Evolutionary conservation across 2,797 vertebrate genomes (phyloP).

Genomic region (Adrianichthys oophorus): DNA sequence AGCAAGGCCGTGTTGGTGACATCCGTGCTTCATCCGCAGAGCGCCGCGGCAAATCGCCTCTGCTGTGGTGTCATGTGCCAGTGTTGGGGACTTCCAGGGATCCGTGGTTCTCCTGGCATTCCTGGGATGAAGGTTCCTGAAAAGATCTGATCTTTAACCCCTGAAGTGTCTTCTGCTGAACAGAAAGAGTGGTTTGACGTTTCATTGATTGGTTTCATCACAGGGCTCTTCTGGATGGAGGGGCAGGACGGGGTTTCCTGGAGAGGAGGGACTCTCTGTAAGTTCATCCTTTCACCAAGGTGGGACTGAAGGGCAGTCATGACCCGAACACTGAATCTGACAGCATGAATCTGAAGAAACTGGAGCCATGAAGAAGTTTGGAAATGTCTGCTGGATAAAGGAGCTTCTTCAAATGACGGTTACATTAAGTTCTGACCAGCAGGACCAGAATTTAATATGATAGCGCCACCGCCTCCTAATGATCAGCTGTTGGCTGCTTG

Average conservation of each 20-base stretch:
- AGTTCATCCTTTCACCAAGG: slow-evolving; percentile 43
- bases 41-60: neutral
- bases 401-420: too few relatives aligned
- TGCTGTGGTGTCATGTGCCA: slow-evolving; percentile 19
- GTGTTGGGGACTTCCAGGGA: slow-evolving; percentile 11
- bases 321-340: too few relatives aligned
- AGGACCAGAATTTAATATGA: too few relatives aligned
- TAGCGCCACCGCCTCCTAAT: too few relatives aligned
- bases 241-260: slow-evolving; percentile 78
- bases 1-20: neutral
- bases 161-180: too few relatives aligned
- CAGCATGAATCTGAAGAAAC: too few relatives aligned
- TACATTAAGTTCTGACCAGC: too few relatives aligned
- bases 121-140: neutral
- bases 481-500: too few relatives aligned
- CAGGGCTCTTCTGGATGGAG: slow-evolving; percentile 73
- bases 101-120: neutral
- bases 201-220: slow-evolving; percentile 1
- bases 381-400: too few relatives aligned
- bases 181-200: neutral
- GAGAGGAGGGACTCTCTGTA: slow-evolving; percentile 82
- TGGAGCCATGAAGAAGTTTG: too few relatives aligned
- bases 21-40: slow-evolving; percentile 4
- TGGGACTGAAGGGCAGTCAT: too few relatives aligned
- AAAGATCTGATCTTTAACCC: too few relatives aligned